phyloP scores from a whole-genome alignment of 2,888 invertebrate species.

The Bruchidius siliquastri region DNA sequence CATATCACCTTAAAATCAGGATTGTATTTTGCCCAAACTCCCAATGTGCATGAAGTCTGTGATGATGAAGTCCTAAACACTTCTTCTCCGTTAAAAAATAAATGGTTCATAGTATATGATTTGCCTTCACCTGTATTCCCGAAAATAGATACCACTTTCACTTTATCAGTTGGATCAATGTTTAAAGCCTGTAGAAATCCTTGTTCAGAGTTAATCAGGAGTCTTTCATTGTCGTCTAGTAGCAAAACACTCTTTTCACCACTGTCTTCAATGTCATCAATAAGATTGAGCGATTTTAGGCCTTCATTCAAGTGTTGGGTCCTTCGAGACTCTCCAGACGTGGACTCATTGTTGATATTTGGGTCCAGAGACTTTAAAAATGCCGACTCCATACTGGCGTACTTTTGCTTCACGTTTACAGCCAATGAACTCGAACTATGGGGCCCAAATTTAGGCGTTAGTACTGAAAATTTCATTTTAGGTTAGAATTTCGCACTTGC shows the following conservation, averaged over 20 bases:
- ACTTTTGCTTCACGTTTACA: conserved; percentile 20
- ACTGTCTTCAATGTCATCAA: conserved; percentile 16
- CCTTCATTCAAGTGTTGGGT: conserved; percentile 10
- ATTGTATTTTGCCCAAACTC: conserved; percentile 75
- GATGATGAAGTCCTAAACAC: conserved; percentile 63
- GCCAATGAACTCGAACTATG: conserved; percentile 13
- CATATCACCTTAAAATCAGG: conserved; percentile 60
- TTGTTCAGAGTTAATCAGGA: conserved; percentile 55
- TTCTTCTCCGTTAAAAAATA: conserved; percentile 60
- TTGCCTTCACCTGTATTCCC: conserved; percentile 83
- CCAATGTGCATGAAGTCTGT: conserved; percentile 68
- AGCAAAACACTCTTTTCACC: conserved; percentile 52
- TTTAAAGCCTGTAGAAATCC: conserved; percentile 51
- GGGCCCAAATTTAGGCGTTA: background rate
- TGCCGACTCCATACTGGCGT: conserved; percentile 13
- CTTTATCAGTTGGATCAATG: conserved; percentile 51
- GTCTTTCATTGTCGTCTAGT: conserved; percentile 58
- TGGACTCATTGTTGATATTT: conserved; percentile 19
- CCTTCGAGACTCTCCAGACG: conserved; percentile 8
- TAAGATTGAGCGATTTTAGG: conserved; percentile 25
- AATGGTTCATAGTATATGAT: conserved; percentile 71
- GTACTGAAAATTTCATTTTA: conserved; percentile 2
- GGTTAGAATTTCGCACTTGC: background rate
- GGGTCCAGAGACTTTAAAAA: conserved; percentile 39
- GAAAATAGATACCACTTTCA: conserved; percentile 78